Base-by-base conservation (phyloP, 2,888 invertebrate genomes). In the Mimumesa dahlbomi region DNA sequence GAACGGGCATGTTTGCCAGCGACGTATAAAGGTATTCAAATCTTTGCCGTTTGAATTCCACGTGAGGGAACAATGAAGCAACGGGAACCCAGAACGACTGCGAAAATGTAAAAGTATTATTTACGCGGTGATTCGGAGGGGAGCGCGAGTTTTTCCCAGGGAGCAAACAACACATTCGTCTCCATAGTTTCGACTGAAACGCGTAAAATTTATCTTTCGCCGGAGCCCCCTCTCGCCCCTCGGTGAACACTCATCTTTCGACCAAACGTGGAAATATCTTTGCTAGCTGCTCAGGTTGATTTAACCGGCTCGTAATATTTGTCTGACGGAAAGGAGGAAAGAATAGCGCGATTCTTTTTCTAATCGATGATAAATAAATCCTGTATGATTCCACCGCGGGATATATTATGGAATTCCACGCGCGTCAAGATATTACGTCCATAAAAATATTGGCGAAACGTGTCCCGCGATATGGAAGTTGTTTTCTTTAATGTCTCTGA, bases 101-200 rank as follows among this genome's bases (percentile, higher is more conserved):
- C n/a, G 7, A 16, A 4, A 46, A 31, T 42, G 42, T 42, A 42
- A 45, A 69, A 64, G 42, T 53, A 63, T 75, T 67, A 75, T 75
- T 75, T 72, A 63, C 57, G 50, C 16, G 52, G 34, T 13, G 62
- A 49, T 49, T 34, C 34, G 34, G n/a, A 1, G 11, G n/a, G 34
- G 2, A 1, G 34, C n/a, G n/a, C n/a, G 34, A 31, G 0, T 16
- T 13, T 36, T 18, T 1, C 14, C n/a, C 31, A 6, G 56, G 45
- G 16, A 49, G 54, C 59, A 69, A 69, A 69, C 69, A 69, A 69
- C 69, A 67, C 54, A 69, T 69, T 38, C 53, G 67, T 66, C 69
- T 67, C 53, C 53, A 49, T 34, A 59, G 54, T 53, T 66, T 19
- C 36, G 36, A 34, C 7, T 34, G 43, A n/a, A 29, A 21, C 57